phyloP scores from a whole-genome alignment of 2,797 vertebrate genomes.

The Chromobotia macracanthus region DNA sequence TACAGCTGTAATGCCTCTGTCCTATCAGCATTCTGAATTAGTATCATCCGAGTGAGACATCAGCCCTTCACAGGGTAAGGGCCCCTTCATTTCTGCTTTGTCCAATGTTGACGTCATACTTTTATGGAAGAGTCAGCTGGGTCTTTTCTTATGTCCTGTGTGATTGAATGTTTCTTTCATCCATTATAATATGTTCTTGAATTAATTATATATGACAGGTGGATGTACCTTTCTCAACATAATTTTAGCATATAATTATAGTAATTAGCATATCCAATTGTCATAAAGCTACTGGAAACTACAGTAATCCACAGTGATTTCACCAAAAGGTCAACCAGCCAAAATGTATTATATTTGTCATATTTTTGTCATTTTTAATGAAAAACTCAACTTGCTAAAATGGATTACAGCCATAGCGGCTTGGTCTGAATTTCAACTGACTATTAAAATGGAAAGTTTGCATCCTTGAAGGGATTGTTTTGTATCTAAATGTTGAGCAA shows the following conservation, averaged over 20 bases:
- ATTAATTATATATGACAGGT: too few species aligned
- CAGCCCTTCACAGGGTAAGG: neutral
- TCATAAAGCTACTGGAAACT: neutral
- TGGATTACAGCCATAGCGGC: neutral
- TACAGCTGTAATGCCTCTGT: neutral
- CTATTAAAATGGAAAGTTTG: constrained; percentile 23
- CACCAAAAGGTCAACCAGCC: too few species aligned
- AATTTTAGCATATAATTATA: too few species aligned
- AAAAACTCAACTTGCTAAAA: neutral
- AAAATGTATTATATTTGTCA: neutral
- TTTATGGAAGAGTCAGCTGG: constrained; percentile 1
- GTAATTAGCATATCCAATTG: neutral
- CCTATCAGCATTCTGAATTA: constrained; percentile 13
- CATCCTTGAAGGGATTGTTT: constrained; percentile 13
- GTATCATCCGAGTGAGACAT: constrained; percentile 6
- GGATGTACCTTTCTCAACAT: neutral
- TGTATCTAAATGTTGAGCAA: neutral
- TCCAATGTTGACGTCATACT: constrained; percentile 48
- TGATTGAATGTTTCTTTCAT: neutral
- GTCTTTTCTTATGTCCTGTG: constrained; percentile 6
- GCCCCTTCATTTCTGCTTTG: constrained; percentile 38
- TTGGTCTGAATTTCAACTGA: constrained; percentile 19
- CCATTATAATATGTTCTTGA: neutral
- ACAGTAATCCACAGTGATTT: too few species aligned
- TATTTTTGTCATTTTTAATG: neutral